Evolutionary conservation across 2,888 invertebrate genomes (phyloP), one percentile per base, ranked within the genome.

Genomic region (Suillia variegata): DNA sequence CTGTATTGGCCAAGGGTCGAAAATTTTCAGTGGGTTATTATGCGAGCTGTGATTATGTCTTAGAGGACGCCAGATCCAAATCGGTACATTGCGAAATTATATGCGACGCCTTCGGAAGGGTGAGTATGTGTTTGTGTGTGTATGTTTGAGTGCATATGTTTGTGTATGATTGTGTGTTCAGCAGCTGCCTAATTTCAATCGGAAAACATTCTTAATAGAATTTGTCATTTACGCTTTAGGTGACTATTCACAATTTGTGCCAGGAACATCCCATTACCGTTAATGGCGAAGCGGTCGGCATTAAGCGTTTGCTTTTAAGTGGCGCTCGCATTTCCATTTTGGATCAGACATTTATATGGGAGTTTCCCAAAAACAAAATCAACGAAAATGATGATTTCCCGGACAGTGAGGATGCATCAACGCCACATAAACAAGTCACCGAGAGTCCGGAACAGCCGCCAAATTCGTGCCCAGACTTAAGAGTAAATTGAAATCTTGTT

Each of bases 31-130:
- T 81, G 26, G 81, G 81, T 13, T 78, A 79, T 52, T 78, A 70
- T 59, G 60, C 73, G 59, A 70, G 63, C 59, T 77, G 76, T 59
- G 80, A 81, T 69, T 67, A 75, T 57, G 63, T 77, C 17, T 58
- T 80, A 24, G 64, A 73, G 2, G 74, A 77, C 56, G 48, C 62
- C 13, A 61, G 73, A 62, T 76, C 67, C 45, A 70, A 72, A 59
- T 71, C 75, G 3, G 38, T 79, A 31, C 77, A 80, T 54, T 81
- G 82, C 60, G 74, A 76, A 54, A 81, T 81, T 58, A 67, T 72
- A 59, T 76, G 77, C 56, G 81, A 81, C 64, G 73, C 79, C 13
- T 81, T 78, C 64, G 80, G 80, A 56, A 74, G 80, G 73, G 81
- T 81, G 68, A 77, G 76, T 73, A 45, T 2, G 6, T 49, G n/a